Percentiles rank a stretch among this genome's conserved stretches.
Evolutionary conservation across 1,140 invertebrate genomes (phyloP).

Genomic region (Homalodisca vitripennis): DNA sequence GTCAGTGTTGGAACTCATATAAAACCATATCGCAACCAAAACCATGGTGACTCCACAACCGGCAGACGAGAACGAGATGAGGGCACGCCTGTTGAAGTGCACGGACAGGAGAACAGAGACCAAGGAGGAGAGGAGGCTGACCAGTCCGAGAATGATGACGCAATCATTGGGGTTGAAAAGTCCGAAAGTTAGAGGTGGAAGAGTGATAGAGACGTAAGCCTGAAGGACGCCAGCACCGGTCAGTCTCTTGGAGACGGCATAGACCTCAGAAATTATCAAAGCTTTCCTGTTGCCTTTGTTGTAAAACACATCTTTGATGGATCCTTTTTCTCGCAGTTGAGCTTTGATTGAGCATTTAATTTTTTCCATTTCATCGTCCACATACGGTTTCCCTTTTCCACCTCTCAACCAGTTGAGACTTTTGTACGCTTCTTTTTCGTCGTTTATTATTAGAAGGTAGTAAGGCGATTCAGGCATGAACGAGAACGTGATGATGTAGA

Average conservation of each 20-base stretch:
- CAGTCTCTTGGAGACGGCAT: constrained; percentile 76
- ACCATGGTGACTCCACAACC: constrained; percentile 35
- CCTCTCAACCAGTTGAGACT: constrained; percentile 66
- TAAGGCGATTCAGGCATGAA: constrained; percentile 83
- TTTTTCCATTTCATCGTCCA: constrained; percentile 21
- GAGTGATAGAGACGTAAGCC: constrained; percentile 72
- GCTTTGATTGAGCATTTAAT: constrained; percentile 35
- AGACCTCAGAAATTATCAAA: constrained; percentile 59
- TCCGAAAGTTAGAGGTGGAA: constrained; percentile 50
- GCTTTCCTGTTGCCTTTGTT: constrained; percentile 51
- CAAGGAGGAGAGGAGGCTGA: constrained; percentile 48
- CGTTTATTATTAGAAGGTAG: constrained; percentile 59
- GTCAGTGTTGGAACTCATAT: neutral
- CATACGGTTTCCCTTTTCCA: neutral
- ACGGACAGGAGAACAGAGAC: constrained; percentile 44
- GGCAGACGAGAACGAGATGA: constrained; percentile 47
- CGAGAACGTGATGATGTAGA: constrained; percentile 64
- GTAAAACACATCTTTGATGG: constrained; percentile 27
- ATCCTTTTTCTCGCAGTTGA: constrained; percentile 26
- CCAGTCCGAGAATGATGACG: constrained; percentile 17
- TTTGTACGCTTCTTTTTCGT: constrained; percentile 58
- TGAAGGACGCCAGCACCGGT: constrained; percentile 72
- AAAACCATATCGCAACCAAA: constrained; percentile 21
- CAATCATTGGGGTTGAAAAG: constrained; percentile 27
- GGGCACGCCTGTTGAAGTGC: constrained; percentile 46